A percentile compares a stretch with the other conserved stretches of the same genome.
phyloP scores from a whole-genome alignment of 2,888 invertebrate genomes.

The Drosophila neutralis region DNA sequence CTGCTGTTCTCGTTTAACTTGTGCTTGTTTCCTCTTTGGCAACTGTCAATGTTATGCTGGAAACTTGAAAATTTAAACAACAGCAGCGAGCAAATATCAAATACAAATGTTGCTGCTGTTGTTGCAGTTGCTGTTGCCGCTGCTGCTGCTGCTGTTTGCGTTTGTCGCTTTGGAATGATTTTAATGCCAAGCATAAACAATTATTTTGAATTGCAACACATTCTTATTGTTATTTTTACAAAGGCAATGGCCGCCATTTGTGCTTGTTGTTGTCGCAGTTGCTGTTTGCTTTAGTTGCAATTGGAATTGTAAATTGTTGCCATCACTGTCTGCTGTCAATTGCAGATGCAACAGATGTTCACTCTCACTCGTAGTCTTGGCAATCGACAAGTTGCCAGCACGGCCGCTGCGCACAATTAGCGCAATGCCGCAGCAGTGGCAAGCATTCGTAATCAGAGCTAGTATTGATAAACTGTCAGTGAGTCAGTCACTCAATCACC shows the following conservation, averaged over 20 bases:
- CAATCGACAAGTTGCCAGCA: conserved; percentile 26
- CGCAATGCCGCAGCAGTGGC: conserved; percentile 28
- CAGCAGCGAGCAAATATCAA: conserved; percentile 30
- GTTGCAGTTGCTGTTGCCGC: background rate
- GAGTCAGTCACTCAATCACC: conserved; percentile 45
- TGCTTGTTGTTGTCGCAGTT: conserved; percentile 22
- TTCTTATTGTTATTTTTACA: conserved; percentile 71
- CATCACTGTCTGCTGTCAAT: conserved; percentile 38
- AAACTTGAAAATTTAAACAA: conserved; percentile 68
- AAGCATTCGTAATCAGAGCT: conserved; percentile 18
- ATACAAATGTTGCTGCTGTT: conserved; percentile 19
- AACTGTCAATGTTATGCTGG: conserved; percentile 77
- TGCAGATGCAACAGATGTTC: conserved; percentile 66
- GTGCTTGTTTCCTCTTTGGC: conserved; percentile 73
- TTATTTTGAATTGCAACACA: conserved; percentile 77
- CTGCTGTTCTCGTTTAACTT: conserved; percentile 65
- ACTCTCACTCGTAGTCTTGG: background rate
- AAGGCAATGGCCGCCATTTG: conserved; percentile 66
- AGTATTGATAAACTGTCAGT: conserved; percentile 37
- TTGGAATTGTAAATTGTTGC: conserved; percentile 62
- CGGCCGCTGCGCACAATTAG: conserved; percentile 40
- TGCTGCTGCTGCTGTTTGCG: conserved; percentile 41
- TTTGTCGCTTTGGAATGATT: conserved; percentile 75
- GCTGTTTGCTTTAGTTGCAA: conserved; percentile 51
- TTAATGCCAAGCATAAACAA: conserved; percentile 79